Evolutionary conservation across 2,888 invertebrate genomes (phyloP), one percentile per base, ranked within the genome.

Genomic region (Clusia tigrina): DNA sequence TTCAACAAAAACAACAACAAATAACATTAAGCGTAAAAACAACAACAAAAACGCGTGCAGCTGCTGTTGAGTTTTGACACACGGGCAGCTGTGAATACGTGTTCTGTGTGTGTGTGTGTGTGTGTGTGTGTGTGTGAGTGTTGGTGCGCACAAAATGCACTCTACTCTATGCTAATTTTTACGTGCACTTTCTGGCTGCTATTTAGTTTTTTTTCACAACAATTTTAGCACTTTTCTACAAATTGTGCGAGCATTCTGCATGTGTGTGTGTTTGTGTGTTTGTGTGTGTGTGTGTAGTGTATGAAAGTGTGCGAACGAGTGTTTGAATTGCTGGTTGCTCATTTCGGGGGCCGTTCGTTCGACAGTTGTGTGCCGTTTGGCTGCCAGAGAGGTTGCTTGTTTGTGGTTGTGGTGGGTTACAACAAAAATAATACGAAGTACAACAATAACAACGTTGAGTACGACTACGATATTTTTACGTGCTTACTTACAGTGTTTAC

Each of bases 261-360:
- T 58, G 26, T 55, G 62, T 64, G 51, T 61, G 60, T 55, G 58
- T 51, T 52, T 48, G 24, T 18, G 42, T 25, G 55, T 60, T 46
- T 51, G 48, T 42, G 48, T 51, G 10, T 52, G n/a, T 3, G 56
- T 53, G 60, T 53, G 37, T 18, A 46, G 24, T 46, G 25, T 55
- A 25, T 22, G 15, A 37, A 17, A 42, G 25, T 46, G 25, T 48
- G 26, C 38, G n/a, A n/a, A n/a, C n/a, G n/a, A 15, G 52, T 48
- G 10, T 5, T 37, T 10, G 6, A 15, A 17, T 32, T 20, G 32
- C 20, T 22, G 51, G n/a, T 32, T 20, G 46, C 25, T 42, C 12
- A 17, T 10, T 12, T 42, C 24, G 38, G 51, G 56, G 52, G 56
- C 12, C 42, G 56, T 56, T 37, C 24, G 38, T 32, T 20, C 9